These are phyloP conservation scores for Lepisosteus oculatus DNA, from an alignment of 2,113 vertebrate genomes.

Conservation along the genomic window DNA sequence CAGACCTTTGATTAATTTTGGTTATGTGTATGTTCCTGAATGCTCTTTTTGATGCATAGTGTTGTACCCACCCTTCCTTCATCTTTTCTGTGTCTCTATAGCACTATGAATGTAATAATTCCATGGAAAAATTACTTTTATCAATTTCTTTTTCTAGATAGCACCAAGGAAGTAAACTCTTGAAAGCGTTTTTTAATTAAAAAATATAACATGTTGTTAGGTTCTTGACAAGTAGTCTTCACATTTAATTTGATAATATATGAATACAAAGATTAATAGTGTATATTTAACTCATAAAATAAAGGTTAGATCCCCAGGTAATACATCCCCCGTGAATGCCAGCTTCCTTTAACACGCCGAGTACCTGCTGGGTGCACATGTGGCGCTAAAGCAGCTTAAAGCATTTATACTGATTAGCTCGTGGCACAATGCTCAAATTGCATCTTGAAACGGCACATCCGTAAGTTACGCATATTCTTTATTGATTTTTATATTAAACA, in stretches of 20 bases:
- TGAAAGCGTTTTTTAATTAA: no score
- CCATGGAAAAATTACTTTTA: no score
- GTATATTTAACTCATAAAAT: slow-evolving; percentile 24
- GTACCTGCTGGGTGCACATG: slow-evolving; percentile 27
- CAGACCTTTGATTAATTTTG: no score
- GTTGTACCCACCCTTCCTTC: no score
- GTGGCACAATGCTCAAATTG: slow-evolving; percentile 12
- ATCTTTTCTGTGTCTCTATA: no score
- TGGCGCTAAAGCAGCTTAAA: slow-evolving; percentile 9
- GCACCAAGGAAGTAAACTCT: no score
- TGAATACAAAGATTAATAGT: slow-evolving; percentile 20
- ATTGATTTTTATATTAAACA: not conserved
- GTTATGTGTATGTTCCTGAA: no score
- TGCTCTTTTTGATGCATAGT: no score
- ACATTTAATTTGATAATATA: slow-evolving; percentile 37
- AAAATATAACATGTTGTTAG: slow-evolving; percentile 21
- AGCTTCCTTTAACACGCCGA: slow-evolving; percentile 13
- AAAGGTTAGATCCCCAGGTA: slow-evolving; percentile 26
- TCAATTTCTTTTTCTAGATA: no score
- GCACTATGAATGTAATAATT: no score
- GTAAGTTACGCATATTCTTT: slow-evolving; percentile 18
- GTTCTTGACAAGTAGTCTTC: slow-evolving; percentile 37
- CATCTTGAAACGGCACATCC: slow-evolving; percentile 10
- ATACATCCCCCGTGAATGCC: slow-evolving; percentile 18
- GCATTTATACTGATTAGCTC: slow-evolving; percentile 18